Conservation (phyloP, 2,888 invertebrate species). For the Sturmia bella region DNA sequence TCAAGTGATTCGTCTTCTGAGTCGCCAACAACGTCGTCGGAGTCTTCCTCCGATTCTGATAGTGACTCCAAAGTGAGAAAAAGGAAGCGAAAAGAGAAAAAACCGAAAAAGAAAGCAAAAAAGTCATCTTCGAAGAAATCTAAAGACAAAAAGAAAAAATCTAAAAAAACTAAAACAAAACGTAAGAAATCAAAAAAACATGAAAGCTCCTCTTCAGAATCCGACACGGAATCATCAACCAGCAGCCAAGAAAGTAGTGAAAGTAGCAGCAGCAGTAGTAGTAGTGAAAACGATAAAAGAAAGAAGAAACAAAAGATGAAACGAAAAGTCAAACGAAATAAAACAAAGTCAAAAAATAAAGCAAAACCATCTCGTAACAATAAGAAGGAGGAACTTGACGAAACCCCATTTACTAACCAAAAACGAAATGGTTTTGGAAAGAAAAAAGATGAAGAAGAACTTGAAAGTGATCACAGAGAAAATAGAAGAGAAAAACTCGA, state of each 20-base stretch:
- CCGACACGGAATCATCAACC: slow-evolving; percentile 67
- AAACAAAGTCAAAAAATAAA: slow-evolving; percentile 52
- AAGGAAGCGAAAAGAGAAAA: slow-evolving; percentile 65
- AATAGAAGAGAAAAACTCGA: slow-evolving; percentile 28
- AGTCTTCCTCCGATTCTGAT: slow-evolving; percentile 71
- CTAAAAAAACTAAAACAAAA: slow-evolving; percentile 72
- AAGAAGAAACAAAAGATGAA: slow-evolving; percentile 58
- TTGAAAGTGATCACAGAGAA: slow-evolving; percentile 2
- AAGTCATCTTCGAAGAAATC: slow-evolving; percentile 52
- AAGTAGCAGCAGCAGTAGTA: slow-evolving; percentile 67
- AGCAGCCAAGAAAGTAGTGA: slow-evolving; percentile 68
- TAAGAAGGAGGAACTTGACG: slow-evolving; percentile 27
- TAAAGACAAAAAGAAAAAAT: slow-evolving; percentile 66
- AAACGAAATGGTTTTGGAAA: slow-evolving; percentile 44
- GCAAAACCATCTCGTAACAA: slow-evolving; percentile 12
- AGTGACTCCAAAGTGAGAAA: slow-evolving; percentile 71
- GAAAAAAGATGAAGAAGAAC: slow-evolving; percentile 21
- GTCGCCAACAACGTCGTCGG: slow-evolving; percentile 70
- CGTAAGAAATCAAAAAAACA: slow-evolving; percentile 61
- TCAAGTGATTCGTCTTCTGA: slow-evolving; percentile 72
- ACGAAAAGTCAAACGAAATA: slow-evolving; percentile 47
- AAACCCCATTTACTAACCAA: slow-evolving; percentile 40
- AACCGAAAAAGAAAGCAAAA: slow-evolving; percentile 63
- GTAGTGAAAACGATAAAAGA: slow-evolving; percentile 67
- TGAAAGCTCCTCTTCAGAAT: slow-evolving; percentile 52